Evolutionary conservation across 2,888 invertebrate genomes (phyloP), one percentile per base, ranked within the genome.

Genomic region (Cheiracanthium punctorium): DNA sequence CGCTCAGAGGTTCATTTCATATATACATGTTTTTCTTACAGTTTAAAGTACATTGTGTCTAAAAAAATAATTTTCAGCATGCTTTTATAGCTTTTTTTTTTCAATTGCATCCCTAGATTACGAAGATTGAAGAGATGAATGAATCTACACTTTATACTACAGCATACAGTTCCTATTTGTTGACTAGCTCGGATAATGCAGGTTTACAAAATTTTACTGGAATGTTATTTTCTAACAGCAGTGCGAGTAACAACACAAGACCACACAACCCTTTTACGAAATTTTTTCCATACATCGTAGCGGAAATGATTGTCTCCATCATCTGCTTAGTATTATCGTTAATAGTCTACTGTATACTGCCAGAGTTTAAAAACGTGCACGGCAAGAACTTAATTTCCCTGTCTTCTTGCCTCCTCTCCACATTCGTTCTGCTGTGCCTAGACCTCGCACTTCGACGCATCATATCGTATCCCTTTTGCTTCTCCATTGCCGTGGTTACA

Each of bases 401-500:
- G 41, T 88, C 88, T 8, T 70, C 70, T 12, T 77, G 88, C 14
- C 41, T 89, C 17, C 81, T 89, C 1, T 41, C 77, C 0, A 88
- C 82, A 7, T 87, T 85, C 67, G 12, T 86, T 0, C 24, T 89
- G 12, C 89, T 89, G 65, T 76, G 65, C 30, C 29, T 82, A 2
- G 88, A 88, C 24, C 64, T 88, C 0, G 67, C 72, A 24, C 24
- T 80, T 2, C 73, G 86, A 1, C 71, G 43, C 0, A 29, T 30
- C 4, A 41, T 85, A 2, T 52, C 84, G 0, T 58, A 58, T 4
- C 1, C 75, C 12, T 29, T 79, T 0, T 89, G 89, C 58, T 77
- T 87, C 70, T 24, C 89, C 1, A 89, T 92, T 5, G 91, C 91
- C 0, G 89, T 91, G 7, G 71, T 90, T 1, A 89, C 91, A 1